Evolutionary conservation across 1,140 invertebrate species (phyloP).

Genomic region (Fopius arisanus): DNA sequence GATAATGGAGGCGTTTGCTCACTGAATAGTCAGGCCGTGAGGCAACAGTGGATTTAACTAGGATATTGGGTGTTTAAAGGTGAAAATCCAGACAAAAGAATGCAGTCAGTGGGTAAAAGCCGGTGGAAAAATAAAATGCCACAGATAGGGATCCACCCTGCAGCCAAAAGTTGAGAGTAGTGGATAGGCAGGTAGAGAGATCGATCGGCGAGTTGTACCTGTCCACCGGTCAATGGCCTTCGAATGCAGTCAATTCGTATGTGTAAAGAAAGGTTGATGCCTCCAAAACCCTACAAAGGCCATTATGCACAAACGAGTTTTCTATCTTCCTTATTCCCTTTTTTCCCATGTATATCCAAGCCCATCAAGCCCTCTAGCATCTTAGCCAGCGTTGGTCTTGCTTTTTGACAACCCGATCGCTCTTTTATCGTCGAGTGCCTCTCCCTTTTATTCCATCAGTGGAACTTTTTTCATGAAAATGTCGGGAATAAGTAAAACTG

Average conservation of each 20-base stretch:
- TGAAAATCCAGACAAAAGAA: not conserved
- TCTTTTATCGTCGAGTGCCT: not conserved
- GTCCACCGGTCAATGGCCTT: slow-evolving; percentile 35
- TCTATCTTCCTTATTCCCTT: slow-evolving; percentile 6
- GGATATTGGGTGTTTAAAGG: not conserved
- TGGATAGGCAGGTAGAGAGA: slow-evolving; percentile 37
- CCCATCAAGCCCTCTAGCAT: too few relatives aligned
- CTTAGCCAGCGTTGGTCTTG: too few relatives aligned
- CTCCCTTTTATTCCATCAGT: not conserved
- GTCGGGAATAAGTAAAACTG: not conserved
- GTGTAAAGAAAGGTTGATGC: slow-evolving; percentile 22
- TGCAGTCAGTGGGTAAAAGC: not conserved
- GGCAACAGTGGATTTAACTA: not conserved
- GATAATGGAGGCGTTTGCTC: not conserved
- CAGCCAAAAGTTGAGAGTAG: slow-evolving; percentile 20
- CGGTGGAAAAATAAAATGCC: not conserved
- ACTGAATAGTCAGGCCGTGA: not conserved
- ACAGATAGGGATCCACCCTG: not conserved
- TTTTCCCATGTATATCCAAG: not conserved
- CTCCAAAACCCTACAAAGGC: slow-evolving; percentile 2
- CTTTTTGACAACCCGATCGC: not conserved
- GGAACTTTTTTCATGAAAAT: not conserved
- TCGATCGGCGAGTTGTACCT: slow-evolving; percentile 33
- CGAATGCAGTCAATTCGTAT: slow-evolving; percentile 44
- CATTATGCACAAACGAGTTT: slow-evolving; percentile 20